Conservation (phyloP, 53 echinoderm and acorn worm species). For the Apostichopus leukothele region DNA sequence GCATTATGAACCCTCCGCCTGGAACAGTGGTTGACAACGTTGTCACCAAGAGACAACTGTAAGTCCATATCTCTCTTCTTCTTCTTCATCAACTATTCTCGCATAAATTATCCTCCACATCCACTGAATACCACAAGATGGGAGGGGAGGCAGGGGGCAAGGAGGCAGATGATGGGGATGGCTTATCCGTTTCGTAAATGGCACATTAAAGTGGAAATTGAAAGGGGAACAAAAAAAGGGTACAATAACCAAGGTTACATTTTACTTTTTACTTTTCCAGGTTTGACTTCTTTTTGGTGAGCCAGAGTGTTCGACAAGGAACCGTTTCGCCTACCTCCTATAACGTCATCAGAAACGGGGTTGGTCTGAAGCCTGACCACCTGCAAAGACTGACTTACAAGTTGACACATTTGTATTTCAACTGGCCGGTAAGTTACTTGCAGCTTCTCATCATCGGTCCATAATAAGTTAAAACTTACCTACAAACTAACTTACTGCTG, state of each 20-base stretch:
- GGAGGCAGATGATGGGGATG: background rate
- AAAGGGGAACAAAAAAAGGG: too few relatives aligned
- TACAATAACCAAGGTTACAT: background rate
- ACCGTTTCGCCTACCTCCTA: constrained; percentile 89
- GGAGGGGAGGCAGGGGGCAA: background rate
- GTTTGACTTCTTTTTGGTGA: constrained; percentile 87
- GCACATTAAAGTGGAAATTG: too few relatives aligned
- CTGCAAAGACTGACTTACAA: constrained; percentile 88
- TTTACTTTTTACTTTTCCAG: constrained; percentile 37
- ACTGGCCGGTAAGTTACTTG: constrained; percentile 87
- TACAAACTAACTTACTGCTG: too few relatives aligned
- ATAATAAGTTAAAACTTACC: too few relatives aligned
- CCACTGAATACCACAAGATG: too few relatives aligned
- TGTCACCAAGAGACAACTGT: constrained; percentile 72
- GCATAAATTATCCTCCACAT: background rate
- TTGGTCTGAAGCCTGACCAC: constrained; percentile 74
- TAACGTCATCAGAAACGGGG: constrained; percentile 79
- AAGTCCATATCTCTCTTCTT: constrained; percentile 20
- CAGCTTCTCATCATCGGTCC: too few relatives aligned
- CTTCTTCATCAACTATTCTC: background rate
- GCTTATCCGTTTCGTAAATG: too few relatives aligned
- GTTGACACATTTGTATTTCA: constrained; percentile 91
- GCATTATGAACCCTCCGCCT: constrained; percentile 78
- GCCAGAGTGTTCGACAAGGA: constrained; percentile 87
- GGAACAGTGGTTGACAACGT: constrained; percentile 80